phyloP scores from a whole-genome alignment of 2,888 invertebrate genomes.

The Melanotus villosus region DNA sequence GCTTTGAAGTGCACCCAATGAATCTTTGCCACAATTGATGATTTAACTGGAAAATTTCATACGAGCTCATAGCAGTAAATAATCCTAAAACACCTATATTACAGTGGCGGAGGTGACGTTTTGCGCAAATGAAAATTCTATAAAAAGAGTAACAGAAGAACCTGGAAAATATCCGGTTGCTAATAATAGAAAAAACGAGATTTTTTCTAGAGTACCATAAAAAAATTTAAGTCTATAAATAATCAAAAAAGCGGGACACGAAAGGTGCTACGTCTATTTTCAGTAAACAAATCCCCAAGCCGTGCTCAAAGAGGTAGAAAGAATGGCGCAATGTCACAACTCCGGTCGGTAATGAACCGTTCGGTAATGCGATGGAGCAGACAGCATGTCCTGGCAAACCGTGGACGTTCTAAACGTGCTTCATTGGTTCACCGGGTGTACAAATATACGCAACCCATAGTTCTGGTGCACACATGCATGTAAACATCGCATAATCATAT shows the following conservation, averaged over 20 bases:
- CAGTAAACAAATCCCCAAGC: constrained; percentile 19
- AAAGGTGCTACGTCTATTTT: constrained; percentile 20
- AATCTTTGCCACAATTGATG: constrained; percentile 48
- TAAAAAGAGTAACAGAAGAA: not conserved
- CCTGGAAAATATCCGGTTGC: not conserved
- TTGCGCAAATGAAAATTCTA: not conserved
- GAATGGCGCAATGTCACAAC: constrained; percentile 38
- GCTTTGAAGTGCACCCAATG: constrained; percentile 47
- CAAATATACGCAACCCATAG: constrained; percentile 38
- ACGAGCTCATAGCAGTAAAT: constrained; percentile 32
- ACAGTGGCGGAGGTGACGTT: not conserved
- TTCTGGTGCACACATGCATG: constrained; percentile 48
- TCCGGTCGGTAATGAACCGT: constrained; percentile 42
- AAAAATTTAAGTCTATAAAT: constrained; percentile 16
- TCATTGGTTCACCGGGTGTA: constrained; percentile 38
- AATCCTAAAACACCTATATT: constrained; percentile 26
- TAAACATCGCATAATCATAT: constrained; percentile 43
- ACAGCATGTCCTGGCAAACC: constrained; percentile 35
- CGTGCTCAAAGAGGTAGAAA: constrained; percentile 43
- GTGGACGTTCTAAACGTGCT: constrained; percentile 27
- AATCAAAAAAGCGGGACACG: constrained; percentile 14
- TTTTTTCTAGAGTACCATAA: constrained; percentile 1
- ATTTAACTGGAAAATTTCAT: constrained; percentile 46
- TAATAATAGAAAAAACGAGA: constrained; percentile 2
- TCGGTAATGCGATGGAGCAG: constrained; percentile 37